A percentile compares a stretch with the other conserved stretches of the same genome.
Conservation (phyloP, 2,797 vertebrate species). For the Sebastes vulpes region DNA sequence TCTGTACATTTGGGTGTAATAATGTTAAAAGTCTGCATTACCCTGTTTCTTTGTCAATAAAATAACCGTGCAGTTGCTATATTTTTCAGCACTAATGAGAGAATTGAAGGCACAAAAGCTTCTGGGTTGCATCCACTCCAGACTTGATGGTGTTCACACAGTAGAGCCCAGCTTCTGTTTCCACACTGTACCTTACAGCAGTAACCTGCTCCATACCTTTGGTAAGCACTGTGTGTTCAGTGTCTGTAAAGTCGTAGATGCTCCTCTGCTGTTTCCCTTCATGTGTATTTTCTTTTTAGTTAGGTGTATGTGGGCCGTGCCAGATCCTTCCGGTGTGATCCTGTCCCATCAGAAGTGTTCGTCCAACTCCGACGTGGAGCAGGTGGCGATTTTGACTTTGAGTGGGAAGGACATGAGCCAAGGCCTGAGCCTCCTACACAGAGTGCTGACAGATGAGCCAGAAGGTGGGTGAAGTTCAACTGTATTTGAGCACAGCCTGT, state of each 20-base stretch:
- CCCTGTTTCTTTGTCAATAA: background rate
- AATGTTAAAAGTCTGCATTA: background rate
- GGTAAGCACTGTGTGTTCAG: slow-evolving; percentile 57
- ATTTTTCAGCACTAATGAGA: slow-evolving; percentile 75
- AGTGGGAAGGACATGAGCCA: slow-evolving; percentile 70
- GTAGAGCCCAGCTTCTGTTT: slow-evolving; percentile 57
- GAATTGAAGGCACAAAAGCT: slow-evolving; percentile 64
- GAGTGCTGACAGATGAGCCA: slow-evolving; percentile 61
- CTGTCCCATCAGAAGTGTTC: slow-evolving; percentile 47
- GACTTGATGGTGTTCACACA: background rate
- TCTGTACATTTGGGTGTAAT: background rate
- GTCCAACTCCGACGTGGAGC: slow-evolving; percentile 71
- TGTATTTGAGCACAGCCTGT: slow-evolving; percentile 6
- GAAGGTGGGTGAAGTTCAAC: slow-evolving; percentile 47
- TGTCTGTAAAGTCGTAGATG: background rate
- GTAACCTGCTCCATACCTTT: slow-evolving; percentile 58
- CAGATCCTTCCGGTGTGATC: slow-evolving; percentile 67
- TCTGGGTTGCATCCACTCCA: slow-evolving; percentile 25
- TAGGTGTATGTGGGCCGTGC: slow-evolving; percentile 72
- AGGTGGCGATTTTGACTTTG: slow-evolving; percentile 80
- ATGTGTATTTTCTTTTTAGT: slow-evolving; percentile 60
- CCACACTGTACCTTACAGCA: slow-evolving; percentile 67
- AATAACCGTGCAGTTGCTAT: background rate
- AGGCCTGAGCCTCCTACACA: slow-evolving; percentile 75
- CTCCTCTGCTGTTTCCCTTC: background rate